Evolutionary conservation across 2,888 invertebrate genomes (phyloP).

Genomic region (Willowsia nigromaculata): DNA sequence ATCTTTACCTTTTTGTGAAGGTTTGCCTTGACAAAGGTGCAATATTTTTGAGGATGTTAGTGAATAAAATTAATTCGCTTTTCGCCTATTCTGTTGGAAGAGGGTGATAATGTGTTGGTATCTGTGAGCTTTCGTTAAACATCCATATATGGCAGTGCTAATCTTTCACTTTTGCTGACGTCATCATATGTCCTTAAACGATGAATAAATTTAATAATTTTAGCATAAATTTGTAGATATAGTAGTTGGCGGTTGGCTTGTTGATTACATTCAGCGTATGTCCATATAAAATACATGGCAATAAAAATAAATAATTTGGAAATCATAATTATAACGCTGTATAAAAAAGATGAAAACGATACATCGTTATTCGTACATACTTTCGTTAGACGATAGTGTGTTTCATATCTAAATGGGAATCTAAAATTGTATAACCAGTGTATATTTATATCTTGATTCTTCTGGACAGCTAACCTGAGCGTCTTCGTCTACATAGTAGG

Average conservation of each 20-base stretch:
- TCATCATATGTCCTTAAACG: not conserved
- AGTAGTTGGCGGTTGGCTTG: not conserved
- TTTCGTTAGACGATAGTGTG: not conserved
- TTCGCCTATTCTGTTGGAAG: not conserved
- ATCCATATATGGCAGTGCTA: slow-evolving; percentile 14
- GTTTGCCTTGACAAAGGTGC: not conserved
- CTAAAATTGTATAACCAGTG: slow-evolving; percentile 68
- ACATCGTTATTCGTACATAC: not conserved
- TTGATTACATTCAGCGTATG: not conserved
- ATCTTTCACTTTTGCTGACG: not conserved
- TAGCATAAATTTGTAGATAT: no score
- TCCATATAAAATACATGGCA: not conserved
- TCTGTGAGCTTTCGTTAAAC: not conserved
- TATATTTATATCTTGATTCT: not conserved
- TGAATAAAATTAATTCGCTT: not conserved
- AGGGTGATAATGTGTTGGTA: not conserved
- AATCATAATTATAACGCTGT: not conserved
- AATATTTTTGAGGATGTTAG: not conserved
- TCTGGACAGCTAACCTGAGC: not conserved
- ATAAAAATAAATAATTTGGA: slow-evolving; percentile 17
- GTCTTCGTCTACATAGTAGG: no score
- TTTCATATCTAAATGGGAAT: slow-evolving; percentile 74
- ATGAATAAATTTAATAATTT: no score
- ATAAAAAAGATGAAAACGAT: not conserved
- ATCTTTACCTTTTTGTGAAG: not conserved